phyloP scores from a whole-genome alignment of 2,888 invertebrate species.

The Philhelius pedissequus region DNA sequence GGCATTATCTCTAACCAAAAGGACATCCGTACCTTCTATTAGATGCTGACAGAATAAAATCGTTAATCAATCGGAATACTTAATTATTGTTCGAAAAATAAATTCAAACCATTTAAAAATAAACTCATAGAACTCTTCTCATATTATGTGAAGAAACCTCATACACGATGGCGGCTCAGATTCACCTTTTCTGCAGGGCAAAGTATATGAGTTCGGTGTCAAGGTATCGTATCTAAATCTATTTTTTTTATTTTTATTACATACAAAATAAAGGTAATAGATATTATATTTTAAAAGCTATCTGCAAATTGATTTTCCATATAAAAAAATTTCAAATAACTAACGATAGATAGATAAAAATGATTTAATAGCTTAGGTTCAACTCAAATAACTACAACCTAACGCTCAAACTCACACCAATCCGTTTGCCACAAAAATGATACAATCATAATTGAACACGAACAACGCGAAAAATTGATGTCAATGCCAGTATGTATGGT shows the following conservation, averaged over 20 bases:
- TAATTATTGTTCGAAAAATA: no score
- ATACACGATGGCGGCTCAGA: no score
- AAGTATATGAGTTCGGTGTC: no score
- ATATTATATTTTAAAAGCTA: background rate
- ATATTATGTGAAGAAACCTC: no score
- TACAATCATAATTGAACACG: constrained; percentile 59
- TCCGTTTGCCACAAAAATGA: constrained; percentile 17
- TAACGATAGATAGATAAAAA: constrained; percentile 46
- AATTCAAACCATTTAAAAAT: no score
- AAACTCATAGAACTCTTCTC: no score
- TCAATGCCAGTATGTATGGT: constrained; percentile 49
- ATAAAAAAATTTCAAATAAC: background rate
- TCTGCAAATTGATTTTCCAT: background rate
- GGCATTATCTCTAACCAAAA: no score
- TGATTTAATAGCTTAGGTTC: constrained; percentile 14
- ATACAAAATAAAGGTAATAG: background rate
- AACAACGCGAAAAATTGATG: constrained; percentile 57
- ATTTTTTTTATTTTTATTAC: background rate
- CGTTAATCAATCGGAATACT: no score
- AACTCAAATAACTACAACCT: background rate
- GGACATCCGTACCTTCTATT: no score
- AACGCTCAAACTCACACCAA: background rate
- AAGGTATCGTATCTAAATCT: no score
- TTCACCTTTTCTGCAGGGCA: no score
- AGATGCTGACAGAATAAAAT: no score